These are phyloP conservation scores for Vanessa atalanta DNA, from an alignment of 1,140 invertebrate genomes.

Conservation along the genomic window DNA sequence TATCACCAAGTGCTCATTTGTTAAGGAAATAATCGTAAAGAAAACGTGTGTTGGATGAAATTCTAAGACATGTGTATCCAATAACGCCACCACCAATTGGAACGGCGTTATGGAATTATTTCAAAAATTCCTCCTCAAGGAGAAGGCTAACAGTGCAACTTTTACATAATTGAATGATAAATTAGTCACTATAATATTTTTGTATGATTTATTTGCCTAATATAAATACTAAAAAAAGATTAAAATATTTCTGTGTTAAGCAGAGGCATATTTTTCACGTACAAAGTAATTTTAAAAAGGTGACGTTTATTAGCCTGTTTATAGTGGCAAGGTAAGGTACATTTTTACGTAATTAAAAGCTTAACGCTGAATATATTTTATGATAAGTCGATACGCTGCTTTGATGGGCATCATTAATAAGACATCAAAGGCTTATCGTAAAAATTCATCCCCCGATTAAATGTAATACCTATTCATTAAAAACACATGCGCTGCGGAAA, in stretches of 20 bases:
- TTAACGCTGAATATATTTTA: slow-evolving; percentile 70
- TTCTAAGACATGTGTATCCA: too few species aligned
- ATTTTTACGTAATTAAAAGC: slow-evolving; percentile 56
- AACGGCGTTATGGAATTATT: too few species aligned
- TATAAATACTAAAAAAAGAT: not conserved
- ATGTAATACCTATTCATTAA: slow-evolving; percentile 72
- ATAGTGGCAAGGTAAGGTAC: not conserved
- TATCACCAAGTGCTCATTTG: too few species aligned
- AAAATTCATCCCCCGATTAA: slow-evolving; percentile 63
- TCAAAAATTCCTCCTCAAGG: too few species aligned
- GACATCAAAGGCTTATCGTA: slow-evolving; percentile 70
- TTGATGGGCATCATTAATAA: slow-evolving; percentile 65
- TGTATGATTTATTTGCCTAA: too few species aligned
- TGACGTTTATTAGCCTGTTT: not conserved
- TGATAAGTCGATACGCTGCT: slow-evolving; percentile 55
- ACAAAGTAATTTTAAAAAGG: slow-evolving; percentile 3
- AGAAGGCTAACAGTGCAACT: too few species aligned
- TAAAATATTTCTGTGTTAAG: not conserved
- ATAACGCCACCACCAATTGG: too few species aligned
- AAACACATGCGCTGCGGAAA: slow-evolving; percentile 65
- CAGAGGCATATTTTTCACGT: not conserved
- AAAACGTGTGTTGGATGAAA: too few species aligned
- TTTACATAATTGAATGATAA: too few species aligned
- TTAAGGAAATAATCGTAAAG: too few species aligned
- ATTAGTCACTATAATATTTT: too few species aligned